Conservation (phyloP, 23 tunicate species). For the Ciona savignyi region DNA sequence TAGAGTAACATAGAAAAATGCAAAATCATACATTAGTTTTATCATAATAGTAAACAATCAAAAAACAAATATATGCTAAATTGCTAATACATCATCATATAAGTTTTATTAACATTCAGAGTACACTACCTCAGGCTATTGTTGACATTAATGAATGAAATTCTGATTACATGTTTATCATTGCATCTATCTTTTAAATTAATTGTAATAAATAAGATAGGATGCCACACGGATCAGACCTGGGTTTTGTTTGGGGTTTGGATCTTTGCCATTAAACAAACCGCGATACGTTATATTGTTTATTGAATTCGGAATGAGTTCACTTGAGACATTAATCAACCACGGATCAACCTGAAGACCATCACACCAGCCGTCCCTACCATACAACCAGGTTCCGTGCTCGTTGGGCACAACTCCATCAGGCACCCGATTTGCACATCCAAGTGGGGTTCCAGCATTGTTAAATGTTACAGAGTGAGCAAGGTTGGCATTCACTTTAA, state of each 20-base stretch:
- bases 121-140: too few species aligned
- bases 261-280: slow-evolving; percentile 40
- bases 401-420: slow-evolving; percentile 58
- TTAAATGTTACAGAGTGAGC: slow-evolving; percentile 17
- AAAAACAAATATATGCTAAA: too few species aligned
- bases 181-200: too few species aligned
- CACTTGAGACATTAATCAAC: slow-evolving; percentile 34
- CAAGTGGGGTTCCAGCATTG: slow-evolving; percentile 55
- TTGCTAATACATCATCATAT: too few species aligned
- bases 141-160: too few species aligned
- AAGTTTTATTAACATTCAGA: too few species aligned
- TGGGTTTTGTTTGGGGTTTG: slow-evolving; percentile 38
- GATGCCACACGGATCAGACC: not conserved
- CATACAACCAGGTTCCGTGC: slow-evolving; percentile 72
- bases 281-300: slow-evolving; percentile 33
- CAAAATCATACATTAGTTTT: too few species aligned
- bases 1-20: too few species aligned
- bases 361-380: slow-evolving; percentile 69
- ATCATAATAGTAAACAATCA: too few species aligned
- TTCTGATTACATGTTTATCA: too few species aligned
- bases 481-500: slow-evolving; percentile 14
- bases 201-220: not conserved
- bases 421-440: slow-evolving; percentile 49
- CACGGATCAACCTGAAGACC: slow-evolving; percentile 57
- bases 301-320: not conserved